Base-by-base conservation (phyloP, 2,888 invertebrate genomes). In the Drosophila gaucha region DNA sequence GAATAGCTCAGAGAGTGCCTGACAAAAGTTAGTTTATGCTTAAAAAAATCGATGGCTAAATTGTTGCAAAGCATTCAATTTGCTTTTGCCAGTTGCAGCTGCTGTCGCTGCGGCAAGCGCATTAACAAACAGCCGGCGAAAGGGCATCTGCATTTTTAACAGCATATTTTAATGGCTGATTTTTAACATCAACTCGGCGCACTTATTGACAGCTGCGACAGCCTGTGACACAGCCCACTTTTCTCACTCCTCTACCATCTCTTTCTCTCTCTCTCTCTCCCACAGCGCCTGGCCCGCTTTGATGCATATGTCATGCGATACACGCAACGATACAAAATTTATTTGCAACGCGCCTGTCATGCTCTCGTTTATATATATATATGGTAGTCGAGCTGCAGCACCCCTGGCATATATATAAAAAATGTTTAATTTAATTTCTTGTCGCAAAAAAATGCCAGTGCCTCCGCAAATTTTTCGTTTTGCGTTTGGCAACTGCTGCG, bases 241-340 rank as follows among this genome's bases (percentile, higher is more conserved):
- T 10, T 9, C 16, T 10, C 36, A 0, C 18, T 9, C 36, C n/a
- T n/a, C n/a, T n/a, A n/a, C n/a, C n/a, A n/a, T 12, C 39, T 6
- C 20, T 1, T n/a, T 20, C 36, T 39, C 46, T 20, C 16, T 20
- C 30, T n/a, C 10, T 8, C 22, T 1, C 31, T 6, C 6, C 12
- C 47, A 9, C 6, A 22, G 22, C 6, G 3, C 0, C 36, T 12
- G 2, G 2, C 2, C 49, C 66, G 57, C 74, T 79, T 86, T 83
- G 88, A 65, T 88, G 86, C 82, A 83, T 86, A 88, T 83, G 86
- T 83, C 82, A 83, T 87, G 88, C 88, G 86, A 82, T 86, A 76
- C 88, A 78, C 60, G 63, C 78, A 63, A 66, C 82, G 78, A 78
- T 82, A 82, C 78, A 79, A 86, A 88, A 83, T 86, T 79, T 83